A percentile compares a stretch with the other conserved stretches of the same genome.
Evolutionary conservation across 2,113 vertebrate genomes (phyloP).

Genomic region (Struthio camelus): DNA sequence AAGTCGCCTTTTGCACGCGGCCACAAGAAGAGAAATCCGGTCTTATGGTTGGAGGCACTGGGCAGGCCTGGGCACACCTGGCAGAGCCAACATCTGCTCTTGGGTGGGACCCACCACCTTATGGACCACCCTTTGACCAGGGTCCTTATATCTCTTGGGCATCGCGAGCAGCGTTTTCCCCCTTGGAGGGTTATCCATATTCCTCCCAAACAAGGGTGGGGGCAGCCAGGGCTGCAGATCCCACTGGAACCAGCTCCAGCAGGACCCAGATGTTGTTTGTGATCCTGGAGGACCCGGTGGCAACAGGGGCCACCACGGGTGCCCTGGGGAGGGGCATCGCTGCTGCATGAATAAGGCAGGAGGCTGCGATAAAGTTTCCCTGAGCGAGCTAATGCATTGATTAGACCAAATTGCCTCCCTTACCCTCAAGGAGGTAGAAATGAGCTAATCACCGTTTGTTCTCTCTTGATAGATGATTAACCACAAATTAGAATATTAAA

Average conservation of each 20-base stretch:
- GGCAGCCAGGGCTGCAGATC: neutral
- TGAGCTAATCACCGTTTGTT: conserved; percentile 56
- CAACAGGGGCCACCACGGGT: rapidly evolving
- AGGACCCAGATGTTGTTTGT: neutral
- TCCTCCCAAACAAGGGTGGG: no score
- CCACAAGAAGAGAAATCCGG: neutral
- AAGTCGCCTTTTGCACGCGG: rapidly evolving
- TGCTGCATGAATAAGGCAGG: conserved; percentile 16
- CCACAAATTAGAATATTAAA: conserved; percentile 63
- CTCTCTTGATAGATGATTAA: conserved; percentile 56
- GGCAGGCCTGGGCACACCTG: neutral
- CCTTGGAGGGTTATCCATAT: rapidly evolving
- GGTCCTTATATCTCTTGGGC: neutral
- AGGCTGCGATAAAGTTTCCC: neutral
- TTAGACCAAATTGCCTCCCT: conserved; percentile 38
- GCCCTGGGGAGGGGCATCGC: rapidly evolving
- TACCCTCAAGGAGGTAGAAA: conserved; percentile 19
- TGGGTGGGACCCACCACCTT: neutral
- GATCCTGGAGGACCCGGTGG: neutral
- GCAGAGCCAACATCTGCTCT: neutral
- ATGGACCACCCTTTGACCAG: rapidly evolving
- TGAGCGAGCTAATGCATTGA: neutral
- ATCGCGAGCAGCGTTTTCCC: rapidly evolving
- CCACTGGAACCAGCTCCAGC: neutral
- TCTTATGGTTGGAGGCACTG: neutral